A percentile compares a stretch with the other conserved stretches of the same genome.
phyloP scores from a whole-genome alignment of 2,113 vertebrate species.

The Physeter macrocephalus region DNA sequence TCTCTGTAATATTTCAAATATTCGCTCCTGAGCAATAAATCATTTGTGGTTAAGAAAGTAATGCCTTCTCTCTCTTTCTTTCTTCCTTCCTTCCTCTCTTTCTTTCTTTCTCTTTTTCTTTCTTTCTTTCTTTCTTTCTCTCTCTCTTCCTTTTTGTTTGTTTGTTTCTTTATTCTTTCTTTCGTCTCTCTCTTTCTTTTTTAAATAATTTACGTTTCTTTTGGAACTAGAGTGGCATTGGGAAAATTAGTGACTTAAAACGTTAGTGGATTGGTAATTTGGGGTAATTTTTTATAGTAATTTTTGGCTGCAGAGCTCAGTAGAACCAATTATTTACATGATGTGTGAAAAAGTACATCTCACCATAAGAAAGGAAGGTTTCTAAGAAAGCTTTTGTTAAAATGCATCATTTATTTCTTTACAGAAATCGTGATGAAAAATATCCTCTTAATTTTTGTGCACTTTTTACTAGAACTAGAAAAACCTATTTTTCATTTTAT shows the following conservation, averaged over 20 bases:
- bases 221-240: not conserved
- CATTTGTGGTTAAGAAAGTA: not conserved
- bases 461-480: not conserved
- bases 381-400: constrained; percentile 21
- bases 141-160: too few relatives aligned
- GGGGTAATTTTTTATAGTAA: not conserved
- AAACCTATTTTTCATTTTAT: constrained; percentile 11
- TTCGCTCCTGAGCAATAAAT: not conserved
- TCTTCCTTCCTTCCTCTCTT: too few relatives aligned
- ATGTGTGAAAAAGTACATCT: not conserved
- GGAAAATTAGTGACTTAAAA: not conserved
- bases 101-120: too few relatives aligned
- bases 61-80: not conserved
- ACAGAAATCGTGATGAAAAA: not conserved
- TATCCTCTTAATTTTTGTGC: not conserved
- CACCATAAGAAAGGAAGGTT: not conserved
- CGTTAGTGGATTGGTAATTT: not conserved
- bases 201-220: not conserved
- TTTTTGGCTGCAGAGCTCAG: not conserved
- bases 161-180: not conserved
- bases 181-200: not conserved
- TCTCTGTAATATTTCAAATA: not conserved
- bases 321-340: not conserved
- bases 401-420: not conserved
- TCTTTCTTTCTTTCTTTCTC: too few relatives aligned